These are phyloP conservation scores for Anhinga anhinga DNA, from an alignment of 2,113 vertebrate genomes.

Conservation along the genomic window DNA sequence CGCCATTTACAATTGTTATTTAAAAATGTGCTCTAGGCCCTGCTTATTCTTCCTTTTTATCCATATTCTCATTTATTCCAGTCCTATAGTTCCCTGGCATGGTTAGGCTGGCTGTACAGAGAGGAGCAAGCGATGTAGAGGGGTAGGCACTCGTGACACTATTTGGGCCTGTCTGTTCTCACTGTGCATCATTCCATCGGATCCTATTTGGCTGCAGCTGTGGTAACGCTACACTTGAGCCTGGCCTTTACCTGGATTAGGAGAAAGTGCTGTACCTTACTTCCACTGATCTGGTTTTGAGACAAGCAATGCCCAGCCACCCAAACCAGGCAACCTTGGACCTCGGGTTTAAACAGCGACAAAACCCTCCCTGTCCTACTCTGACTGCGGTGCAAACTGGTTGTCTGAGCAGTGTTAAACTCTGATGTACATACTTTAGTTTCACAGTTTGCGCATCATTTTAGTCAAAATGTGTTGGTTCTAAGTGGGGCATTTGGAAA, in stretches of 20 bases:
- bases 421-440: neutral
- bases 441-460: neutral
- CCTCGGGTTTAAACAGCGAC: neutral
- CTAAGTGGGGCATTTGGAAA: neutral
- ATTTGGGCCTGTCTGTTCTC: neutral
- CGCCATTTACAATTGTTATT: neutral
- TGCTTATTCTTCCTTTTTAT: neutral
- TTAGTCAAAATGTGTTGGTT: neutral
- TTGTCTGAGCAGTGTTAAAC: neutral
- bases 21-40: neutral
- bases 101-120: neutral
- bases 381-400: neutral
- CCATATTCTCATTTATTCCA: neutral
- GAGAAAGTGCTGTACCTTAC: neutral
- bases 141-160: neutral
- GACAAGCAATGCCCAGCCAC: neutral
- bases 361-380: neutral
- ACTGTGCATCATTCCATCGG: neutral
- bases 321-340: neutral
- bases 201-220: neutral
- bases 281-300: neutral
- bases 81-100: neutral
- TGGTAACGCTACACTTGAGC: neutral
- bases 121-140: neutral
- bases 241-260: neutral